Evolutionary conservation across 2,113 vertebrate genomes (phyloP).

Genomic region (Crotalus helleri): DNA sequence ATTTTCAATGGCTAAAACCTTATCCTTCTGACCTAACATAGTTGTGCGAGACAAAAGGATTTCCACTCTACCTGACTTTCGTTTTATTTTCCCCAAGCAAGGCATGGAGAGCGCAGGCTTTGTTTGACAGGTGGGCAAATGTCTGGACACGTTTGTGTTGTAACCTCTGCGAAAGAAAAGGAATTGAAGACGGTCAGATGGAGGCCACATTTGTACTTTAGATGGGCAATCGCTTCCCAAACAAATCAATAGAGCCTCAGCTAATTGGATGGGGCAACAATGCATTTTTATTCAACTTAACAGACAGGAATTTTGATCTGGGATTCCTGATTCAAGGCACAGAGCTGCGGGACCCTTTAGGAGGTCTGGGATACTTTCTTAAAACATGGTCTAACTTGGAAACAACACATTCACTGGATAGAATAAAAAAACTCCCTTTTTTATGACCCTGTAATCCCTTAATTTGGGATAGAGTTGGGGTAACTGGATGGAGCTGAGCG

Average conservation of each 20-base stretch:
- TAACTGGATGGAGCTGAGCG: neutral
- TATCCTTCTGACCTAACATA: rapidly evolving
- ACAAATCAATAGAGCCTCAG: neutral
- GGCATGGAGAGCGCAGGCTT: constrained; percentile 59
- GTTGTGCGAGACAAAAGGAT: rapidly evolving
- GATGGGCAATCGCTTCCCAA: neutral
- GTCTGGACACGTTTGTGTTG: constrained; percentile 60
- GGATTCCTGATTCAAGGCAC: neutral
- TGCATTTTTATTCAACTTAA: neutral
- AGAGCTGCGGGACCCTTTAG: neutral
- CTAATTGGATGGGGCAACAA: neutral
- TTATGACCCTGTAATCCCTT: neutral
- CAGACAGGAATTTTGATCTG: neutral
- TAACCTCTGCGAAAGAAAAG: constrained; percentile 61
- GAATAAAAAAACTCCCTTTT: neutral
- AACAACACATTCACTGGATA: neutral
- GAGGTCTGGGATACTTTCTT: neutral
- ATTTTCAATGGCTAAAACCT: neutral
- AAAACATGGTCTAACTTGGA: neutral
- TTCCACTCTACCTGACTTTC: constrained; percentile 61
- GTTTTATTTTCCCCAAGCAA: constrained; percentile 64
- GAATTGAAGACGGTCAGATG: neutral
- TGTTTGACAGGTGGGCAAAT: constrained; percentile 66
- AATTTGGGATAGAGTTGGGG: neutral
- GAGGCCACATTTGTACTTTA: neutral